Percentiles rank a stretch among this genome's conserved stretches.
Conservation (phyloP, 1,140 invertebrate species). For the Cryptotermes secundus region DNA sequence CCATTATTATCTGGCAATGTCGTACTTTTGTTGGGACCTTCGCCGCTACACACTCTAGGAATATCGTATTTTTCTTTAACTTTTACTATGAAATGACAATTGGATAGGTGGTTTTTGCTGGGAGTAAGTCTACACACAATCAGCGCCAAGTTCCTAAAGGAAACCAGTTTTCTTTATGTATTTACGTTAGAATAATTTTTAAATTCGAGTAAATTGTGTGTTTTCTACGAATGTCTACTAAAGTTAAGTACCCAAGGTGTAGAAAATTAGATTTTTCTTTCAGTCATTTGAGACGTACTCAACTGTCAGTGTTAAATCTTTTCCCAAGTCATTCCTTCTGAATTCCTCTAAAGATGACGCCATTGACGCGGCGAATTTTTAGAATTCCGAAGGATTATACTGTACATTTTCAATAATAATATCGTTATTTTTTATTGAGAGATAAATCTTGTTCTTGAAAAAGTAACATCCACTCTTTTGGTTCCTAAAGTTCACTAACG, state of each 20-base stretch:
- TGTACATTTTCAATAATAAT: too few species aligned
- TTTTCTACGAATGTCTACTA: not conserved
- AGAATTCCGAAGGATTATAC: too few species aligned
- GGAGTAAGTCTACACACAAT: too few species aligned
- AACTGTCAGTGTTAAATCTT: not conserved
- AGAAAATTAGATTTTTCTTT: not conserved
- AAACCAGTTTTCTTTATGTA: not conserved
- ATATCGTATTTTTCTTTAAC: too few species aligned
- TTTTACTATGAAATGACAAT: not conserved
- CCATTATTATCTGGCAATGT: not conserved
- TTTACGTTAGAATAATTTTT: not conserved
- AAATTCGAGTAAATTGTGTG: not conserved
- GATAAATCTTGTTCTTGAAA: too few species aligned
- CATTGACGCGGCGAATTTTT: not conserved
- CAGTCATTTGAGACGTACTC: not conserved
- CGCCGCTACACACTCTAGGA: too few species aligned
- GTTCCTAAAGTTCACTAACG: too few species aligned
- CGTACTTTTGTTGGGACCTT: too few species aligned
- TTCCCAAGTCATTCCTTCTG: not conserved
- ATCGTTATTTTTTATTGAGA: too few species aligned
- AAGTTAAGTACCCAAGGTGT: not conserved
- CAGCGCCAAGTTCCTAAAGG: not conserved
- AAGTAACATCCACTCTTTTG: too few species aligned
- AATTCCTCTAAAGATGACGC: not conserved
- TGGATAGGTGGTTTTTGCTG: not conserved